These are phyloP conservation scores for Nineta flava DNA, from an alignment of 2,888 invertebrate species.

Conservation along the genomic window DNA sequence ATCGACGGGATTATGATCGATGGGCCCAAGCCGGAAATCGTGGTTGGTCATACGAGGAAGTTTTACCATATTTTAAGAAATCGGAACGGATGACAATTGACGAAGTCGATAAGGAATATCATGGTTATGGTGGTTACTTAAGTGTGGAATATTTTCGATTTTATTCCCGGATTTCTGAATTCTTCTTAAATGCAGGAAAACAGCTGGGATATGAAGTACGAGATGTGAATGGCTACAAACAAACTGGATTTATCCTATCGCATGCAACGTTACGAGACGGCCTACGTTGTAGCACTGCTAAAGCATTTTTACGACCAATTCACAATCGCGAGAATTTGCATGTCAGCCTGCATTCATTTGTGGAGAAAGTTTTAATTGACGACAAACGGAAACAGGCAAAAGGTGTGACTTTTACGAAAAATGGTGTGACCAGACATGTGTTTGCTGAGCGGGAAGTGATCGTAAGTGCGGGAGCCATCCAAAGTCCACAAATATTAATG, in stretches of 20 bases:
- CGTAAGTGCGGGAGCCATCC: conserved; percentile 68
- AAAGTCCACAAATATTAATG: conserved; percentile 75
- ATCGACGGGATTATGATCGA: conserved; percentile 67
- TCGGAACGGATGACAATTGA: conserved; percentile 62
- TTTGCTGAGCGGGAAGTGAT: conserved; percentile 62
- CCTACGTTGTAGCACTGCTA: conserved; percentile 67
- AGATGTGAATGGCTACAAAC: conserved; percentile 64
- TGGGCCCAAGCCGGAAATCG: conserved; percentile 61
- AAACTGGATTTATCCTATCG: conserved; percentile 61
- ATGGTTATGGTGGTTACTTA: conserved; percentile 54
- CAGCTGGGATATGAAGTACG: conserved; percentile 52
- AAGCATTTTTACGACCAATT: conserved; percentile 58
- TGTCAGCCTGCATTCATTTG: conserved; percentile 49
- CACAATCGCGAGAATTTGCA: conserved; percentile 55
- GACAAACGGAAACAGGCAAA: conserved; percentile 39
- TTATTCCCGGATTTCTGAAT: conserved; percentile 48
- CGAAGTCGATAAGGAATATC: conserved; percentile 43
- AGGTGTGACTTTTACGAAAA: conserved; percentile 49
- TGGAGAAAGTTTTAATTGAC: conserved; percentile 49
- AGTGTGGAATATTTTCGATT: conserved; percentile 56
- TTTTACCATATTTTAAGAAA: conserved; percentile 64
- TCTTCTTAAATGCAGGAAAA: conserved; percentile 50
- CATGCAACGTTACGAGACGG: conserved; percentile 67
- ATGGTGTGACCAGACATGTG: conserved; percentile 31
- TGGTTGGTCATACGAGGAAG: conserved; percentile 65